Base-by-base conservation (phyloP, 2,797 vertebrate genomes). In the Catamblyrhynchus diadema region DNA sequence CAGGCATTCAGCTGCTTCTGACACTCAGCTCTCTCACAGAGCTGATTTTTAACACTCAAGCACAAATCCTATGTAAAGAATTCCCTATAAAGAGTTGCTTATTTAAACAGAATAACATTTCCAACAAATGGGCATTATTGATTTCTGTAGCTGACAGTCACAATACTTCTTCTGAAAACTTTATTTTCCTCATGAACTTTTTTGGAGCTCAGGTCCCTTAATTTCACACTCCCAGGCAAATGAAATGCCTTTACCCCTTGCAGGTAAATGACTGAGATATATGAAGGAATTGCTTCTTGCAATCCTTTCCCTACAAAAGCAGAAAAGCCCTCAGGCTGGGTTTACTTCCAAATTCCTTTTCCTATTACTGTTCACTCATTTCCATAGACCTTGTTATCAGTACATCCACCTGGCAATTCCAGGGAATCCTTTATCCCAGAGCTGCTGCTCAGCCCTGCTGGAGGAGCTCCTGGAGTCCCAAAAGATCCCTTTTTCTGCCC, bases 101-200 rank as follows among this genome's bases (percentile, higher is more conserved):
- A 19, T 33, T 62, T 50, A n/a, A 84, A 39, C 33, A 86, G 35
- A 86, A 15, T 1, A 77, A 50, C 32, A 10, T 50, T 83, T 86
- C 39, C 48, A 51, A 42, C n/a, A 45, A 37, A 48, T 0, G 8
- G 44, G 21, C 2, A 0, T 32, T 51, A n/a, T 3, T 19, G 39
- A 37, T 48, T 79, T 44, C 85, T 80, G 2, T 1, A 32, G 30
- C 3, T 60, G 69, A 18, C 35, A 41, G 22, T 18, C 48, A 59
- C 56, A 74, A 45, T 3, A 37, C 45, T 42, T 42, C 10, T n/a
- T 10, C 81, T 5, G 12, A 75, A 51, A 84, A 69, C 12, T 57
- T 61, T 11, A 13, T 67, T 86, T 35, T 35, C 24, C 74, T 42
- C 4, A 2, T 13, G 62, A 70, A 48, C 15, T 47, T 73, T 35